Evolutionary conservation across 1,140 invertebrate genomes (phyloP).

Genomic region (Sminthurinus signatus): DNA sequence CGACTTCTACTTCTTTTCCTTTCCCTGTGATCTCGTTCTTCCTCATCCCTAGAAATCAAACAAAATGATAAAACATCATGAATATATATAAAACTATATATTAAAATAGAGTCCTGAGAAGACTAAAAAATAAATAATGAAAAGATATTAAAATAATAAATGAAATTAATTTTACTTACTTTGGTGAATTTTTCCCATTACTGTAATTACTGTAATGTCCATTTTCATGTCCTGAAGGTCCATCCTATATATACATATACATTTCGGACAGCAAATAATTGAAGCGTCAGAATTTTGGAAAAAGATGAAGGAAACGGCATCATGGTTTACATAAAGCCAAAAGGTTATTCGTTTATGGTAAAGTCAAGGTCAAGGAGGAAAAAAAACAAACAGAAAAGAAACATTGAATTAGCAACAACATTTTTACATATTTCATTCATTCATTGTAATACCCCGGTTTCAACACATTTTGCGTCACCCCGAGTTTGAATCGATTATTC

Average conservation of each 20-base stretch:
- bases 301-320: too few species aligned
- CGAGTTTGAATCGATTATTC: too few species aligned
- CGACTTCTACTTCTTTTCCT: conserved; percentile 1
- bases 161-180: conserved; percentile 14
- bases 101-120: too few species aligned
- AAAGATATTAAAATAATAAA: too few species aligned
- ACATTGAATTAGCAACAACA: too few species aligned
- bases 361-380: too few species aligned
- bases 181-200: conserved; percentile 12
- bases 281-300: background rate
- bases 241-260: conserved; percentile 6
- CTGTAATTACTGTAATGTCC: conserved; percentile 14
- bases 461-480: too few species aligned
- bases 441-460: too few species aligned
- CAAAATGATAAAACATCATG: conserved; percentile 2
- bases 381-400: too few species aligned
- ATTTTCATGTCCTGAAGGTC: background rate
- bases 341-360: background rate
- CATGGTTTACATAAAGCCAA: background rate
- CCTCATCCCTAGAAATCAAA: conserved; percentile 11
- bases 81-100: background rate
- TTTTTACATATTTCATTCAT: too few species aligned
- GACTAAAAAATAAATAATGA: too few species aligned
- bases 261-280: background rate
- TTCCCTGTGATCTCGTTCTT: conserved; percentile 9